Base-by-base conservation (phyloP, 2,888 invertebrate species). In the Pammene fasciana region DNA sequence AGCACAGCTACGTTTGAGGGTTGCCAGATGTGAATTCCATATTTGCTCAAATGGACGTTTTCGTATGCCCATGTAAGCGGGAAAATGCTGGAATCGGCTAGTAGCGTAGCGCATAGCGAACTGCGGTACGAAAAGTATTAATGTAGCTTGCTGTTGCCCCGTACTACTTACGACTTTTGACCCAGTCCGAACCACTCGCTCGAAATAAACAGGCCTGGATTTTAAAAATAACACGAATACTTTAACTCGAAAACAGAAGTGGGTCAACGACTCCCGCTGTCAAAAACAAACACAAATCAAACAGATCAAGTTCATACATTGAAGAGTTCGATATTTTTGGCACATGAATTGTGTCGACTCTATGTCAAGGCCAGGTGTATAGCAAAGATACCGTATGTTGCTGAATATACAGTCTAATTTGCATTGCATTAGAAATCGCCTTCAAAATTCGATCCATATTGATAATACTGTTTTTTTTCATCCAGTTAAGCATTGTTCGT, bases 301-400 rank as follows among this genome's bases (percentile, higher is more conserved):
- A 41, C 52, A n/a, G 54, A 56, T 61, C 70, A 70, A 70, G 66
- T 61, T 66, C 66, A 70, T 48, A 16, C 54, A 38, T 11, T 11
- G 38, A 38, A 11, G 45, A 54, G 66, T 45, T 67, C 61, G 50
- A 50, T 67, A 68, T 59, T 43, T 57, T 59, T 68, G 64, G 68
- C 56, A 16, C 48, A 45, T 18, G 36, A 46, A 59, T 59, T 59
- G 64, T 68, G 65, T 55, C 70, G 55, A 41, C 41, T 48, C 57
- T 48, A 55, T 70, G 70, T 70, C 65, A 70, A 65, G 68, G 68
- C 46, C 59, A 46, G 26, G 2, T 10, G 1, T 54, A 4, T 1
- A 13, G 16, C 60, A 60, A 70, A 48, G 4, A 26, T n/a, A 60
- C 54, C 14, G 0, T 65, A 54, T 46, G 0, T 0, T 0, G 0